Percentiles rank a stretch among this genome's conserved stretches.
phyloP scores from a whole-genome alignment of 2,888 invertebrate genomes.

The Dynastes grantii region DNA sequence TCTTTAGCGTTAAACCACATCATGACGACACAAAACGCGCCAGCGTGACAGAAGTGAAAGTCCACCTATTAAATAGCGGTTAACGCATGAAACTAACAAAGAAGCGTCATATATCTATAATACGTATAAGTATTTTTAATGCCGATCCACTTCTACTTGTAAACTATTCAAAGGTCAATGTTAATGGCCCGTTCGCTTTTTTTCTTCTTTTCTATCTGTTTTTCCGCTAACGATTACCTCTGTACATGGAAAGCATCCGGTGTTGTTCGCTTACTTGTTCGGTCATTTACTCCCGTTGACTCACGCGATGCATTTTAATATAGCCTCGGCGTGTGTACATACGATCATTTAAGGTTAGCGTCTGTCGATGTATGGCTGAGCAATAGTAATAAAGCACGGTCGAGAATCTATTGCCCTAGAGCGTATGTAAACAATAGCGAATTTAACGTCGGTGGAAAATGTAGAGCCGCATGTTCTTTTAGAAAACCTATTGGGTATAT shows the following conservation, averaged over 20 bases:
- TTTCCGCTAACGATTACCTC: conserved; percentile 37
- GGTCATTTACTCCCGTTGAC: conserved; percentile 45
- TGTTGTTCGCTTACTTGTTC: conserved; percentile 38
- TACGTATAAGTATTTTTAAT: conserved; percentile 25
- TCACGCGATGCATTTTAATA: conserved; percentile 46
- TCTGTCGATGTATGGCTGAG: background rate
- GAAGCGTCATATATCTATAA: conserved; percentile 1
- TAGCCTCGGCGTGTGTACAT: conserved; percentile 12
- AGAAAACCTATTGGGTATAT: no score
- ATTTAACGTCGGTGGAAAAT: conserved; percentile 1
- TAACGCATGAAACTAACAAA: conserved; percentile 19
- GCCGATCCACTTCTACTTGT: conserved; percentile 33
- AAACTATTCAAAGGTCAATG: conserved; percentile 43
- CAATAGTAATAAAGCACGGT: conserved; percentile 10
- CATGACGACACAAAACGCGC: background rate
- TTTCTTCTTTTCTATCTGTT: conserved; percentile 30
- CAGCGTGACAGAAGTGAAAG: conserved; percentile 21
- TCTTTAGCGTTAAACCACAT: background rate
- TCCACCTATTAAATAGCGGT: background rate
- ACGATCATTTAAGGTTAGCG: conserved; percentile 20
- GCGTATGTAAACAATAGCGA: conserved; percentile 2
- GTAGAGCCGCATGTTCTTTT: background rate
- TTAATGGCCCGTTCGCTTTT: conserved; percentile 23
- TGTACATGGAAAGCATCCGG: conserved; percentile 38
- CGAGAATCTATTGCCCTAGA: conserved; percentile 11